phyloP scores from a whole-genome alignment of 2,113 vertebrate genomes.

The Coreoperca whiteheadi region DNA sequence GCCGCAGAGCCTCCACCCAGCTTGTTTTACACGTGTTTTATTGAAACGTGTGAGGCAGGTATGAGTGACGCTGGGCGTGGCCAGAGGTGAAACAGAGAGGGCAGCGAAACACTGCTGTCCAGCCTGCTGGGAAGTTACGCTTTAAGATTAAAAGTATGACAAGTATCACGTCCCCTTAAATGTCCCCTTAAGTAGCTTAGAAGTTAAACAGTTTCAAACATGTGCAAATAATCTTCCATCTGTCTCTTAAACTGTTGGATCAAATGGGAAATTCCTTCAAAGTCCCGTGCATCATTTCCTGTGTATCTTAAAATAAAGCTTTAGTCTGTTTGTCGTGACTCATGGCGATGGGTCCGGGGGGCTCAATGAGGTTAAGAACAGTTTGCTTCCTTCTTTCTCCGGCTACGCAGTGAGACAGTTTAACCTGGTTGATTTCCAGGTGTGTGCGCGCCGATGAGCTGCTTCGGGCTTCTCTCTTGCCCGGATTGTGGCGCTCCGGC shows the following conservation, averaged over 20 bases:
- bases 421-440: slow-evolving; percentile 59
- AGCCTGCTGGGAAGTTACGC: background rate
- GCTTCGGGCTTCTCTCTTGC: background rate
- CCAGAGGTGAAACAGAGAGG: too few species aligned
- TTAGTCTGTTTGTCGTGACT: slow-evolving; percentile 20
- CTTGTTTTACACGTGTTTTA: too few species aligned
- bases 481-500: background rate
- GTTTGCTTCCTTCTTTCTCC: slow-evolving; percentile 28
- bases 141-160: background rate
- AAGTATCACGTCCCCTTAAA: background rate
- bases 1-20: too few species aligned
- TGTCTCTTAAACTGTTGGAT: background rate
- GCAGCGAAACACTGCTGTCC: too few species aligned
- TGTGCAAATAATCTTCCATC: background rate
- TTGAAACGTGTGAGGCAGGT: too few species aligned
- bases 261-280: background rate
- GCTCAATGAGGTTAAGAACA: slow-evolving; percentile 60
- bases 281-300: background rate
- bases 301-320: slow-evolving; percentile 5
- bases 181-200: background rate
- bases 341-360: slow-evolving; percentile 11
- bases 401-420: slow-evolving; percentile 6
- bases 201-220: background rate
- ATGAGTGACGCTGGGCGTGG: too few species aligned
- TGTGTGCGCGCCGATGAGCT: slow-evolving; percentile 42